phyloP scores from a whole-genome alignment of 2,113 vertebrate genomes.

The Piprites chloris region DNA sequence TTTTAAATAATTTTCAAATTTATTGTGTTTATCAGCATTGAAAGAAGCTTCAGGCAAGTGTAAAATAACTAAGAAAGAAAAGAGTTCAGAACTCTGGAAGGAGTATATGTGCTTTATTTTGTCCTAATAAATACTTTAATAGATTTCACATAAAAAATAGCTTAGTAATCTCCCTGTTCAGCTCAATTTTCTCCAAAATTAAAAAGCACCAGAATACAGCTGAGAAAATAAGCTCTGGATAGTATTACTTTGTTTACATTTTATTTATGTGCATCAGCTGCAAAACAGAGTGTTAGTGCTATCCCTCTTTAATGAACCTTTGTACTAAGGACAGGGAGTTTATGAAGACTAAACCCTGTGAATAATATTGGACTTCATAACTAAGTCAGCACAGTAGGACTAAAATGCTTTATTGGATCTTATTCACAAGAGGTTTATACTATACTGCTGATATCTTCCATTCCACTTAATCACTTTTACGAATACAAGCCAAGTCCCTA shows the following conservation, averaged over 20 bases:
- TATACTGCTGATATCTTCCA: not conserved
- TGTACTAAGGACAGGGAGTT: not conserved
- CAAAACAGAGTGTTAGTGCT: not conserved
- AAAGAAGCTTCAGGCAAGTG: not conserved
- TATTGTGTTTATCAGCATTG: not conserved
- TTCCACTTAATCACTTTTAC: conserved; percentile 7
- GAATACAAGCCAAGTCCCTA: not conserved
- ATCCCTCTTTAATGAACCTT: not conserved
- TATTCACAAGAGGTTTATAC: not conserved
- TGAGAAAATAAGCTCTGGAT: not conserved
- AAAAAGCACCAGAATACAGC: not conserved
- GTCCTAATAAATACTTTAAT: not conserved
- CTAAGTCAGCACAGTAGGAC: not conserved
- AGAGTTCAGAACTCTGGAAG: not conserved
- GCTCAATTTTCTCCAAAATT: conserved; percentile 12
- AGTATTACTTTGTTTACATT: not conserved
- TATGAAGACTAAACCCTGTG: not conserved
- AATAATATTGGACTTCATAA: not conserved
- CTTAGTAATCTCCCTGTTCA: not conserved
- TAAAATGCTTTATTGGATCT: conserved; percentile 15
- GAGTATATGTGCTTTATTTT: not conserved
- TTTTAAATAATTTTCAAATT: not conserved
- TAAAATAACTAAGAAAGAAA: not conserved
- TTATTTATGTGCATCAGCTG: not conserved
- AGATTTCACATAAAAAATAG: not conserved